Evolutionary conservation across 2,888 invertebrate genomes (phyloP).

Genomic region (Atethmia centrago): DNA sequence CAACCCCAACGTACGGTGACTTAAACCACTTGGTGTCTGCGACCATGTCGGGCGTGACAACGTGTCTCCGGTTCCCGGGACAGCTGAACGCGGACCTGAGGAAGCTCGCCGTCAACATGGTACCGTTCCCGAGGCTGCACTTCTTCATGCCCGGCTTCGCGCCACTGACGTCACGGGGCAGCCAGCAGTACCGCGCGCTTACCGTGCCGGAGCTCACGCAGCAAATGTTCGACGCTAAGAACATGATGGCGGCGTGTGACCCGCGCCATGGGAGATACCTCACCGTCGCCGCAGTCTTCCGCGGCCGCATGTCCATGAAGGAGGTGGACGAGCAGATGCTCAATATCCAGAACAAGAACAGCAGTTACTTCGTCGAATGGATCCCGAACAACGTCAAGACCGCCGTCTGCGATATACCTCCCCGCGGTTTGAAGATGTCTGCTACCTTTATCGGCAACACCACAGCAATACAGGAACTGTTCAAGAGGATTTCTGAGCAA

Average conservation of each 20-base stretch:
- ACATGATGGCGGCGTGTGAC: slow-evolving; percentile 99
- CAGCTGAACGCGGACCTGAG: slow-evolving; percentile 93
- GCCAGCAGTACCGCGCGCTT: slow-evolving; percentile 96
- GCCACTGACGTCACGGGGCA: slow-evolving; percentile 94
- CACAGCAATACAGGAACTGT: slow-evolving; percentile 96
- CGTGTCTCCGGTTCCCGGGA: slow-evolving; percentile 84
- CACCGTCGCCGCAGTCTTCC: slow-evolving; percentile 96
- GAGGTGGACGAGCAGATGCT: slow-evolving; percentile 96
- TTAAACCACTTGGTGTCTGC: slow-evolving; percentile 90
- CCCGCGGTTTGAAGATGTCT: slow-evolving; percentile 94
- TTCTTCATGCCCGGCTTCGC: slow-evolving; percentile 91
- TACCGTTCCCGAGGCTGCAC: slow-evolving; percentile 94
- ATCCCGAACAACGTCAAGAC: slow-evolving; percentile 95
- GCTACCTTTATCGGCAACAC: slow-evolving; percentile 97
- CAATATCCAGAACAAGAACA: slow-evolving; percentile 94
- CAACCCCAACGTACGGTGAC: slow-evolving; percentile 95
- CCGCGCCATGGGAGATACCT: slow-evolving; percentile 97
- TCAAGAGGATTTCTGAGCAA: slow-evolving; percentile 96
- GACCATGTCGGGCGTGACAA: slow-evolving; percentile 87
- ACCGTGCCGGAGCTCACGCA: slow-evolving; percentile 97
- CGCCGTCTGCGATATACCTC: slow-evolving; percentile 95
- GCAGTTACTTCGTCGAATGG: slow-evolving; percentile 95
- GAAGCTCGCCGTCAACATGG: slow-evolving; percentile 86
- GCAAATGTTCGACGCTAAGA: slow-evolving; percentile 98
- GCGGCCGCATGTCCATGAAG: slow-evolving; percentile 98